phyloP scores from a whole-genome alignment of 2,797 vertebrate genomes.

The Numenius phaeopus region DNA sequence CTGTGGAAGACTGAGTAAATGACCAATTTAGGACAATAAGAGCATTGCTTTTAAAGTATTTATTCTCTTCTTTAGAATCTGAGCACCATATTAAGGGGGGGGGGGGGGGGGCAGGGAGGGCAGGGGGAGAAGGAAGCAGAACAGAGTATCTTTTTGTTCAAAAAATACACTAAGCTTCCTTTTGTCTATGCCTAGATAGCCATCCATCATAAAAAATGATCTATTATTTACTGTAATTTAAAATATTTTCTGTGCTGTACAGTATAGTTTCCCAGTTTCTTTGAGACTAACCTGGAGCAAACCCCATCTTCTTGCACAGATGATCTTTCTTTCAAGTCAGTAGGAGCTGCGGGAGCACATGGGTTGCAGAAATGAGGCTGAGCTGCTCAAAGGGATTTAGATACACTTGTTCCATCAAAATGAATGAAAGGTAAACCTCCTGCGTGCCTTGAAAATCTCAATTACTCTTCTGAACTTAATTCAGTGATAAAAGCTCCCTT shows the following conservation, averaged over 20 bases:
- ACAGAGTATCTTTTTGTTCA: background rate
- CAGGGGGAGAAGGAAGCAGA: background rate
- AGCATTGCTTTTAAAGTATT: background rate
- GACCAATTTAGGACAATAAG: background rate
- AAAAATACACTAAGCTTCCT: background rate
- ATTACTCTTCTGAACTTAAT: slow-evolving; percentile 47
- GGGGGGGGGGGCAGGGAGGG: fast-evolving
- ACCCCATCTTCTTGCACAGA: background rate
- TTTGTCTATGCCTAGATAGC: background rate
- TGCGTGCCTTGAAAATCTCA: slow-evolving; percentile 8
- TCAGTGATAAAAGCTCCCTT: background rate
- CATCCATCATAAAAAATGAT: slow-evolving; percentile 17
- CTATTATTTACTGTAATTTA: slow-evolving; percentile 50
- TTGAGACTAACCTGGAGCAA: slow-evolving; percentile 29
- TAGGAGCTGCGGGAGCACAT: background rate
- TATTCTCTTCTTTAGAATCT: background rate
- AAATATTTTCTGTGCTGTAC: background rate
- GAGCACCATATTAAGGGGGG: background rate
- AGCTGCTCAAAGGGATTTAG: slow-evolving; percentile 38
- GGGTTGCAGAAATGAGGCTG: slow-evolving; percentile 22
- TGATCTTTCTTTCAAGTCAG: slow-evolving; percentile 50
- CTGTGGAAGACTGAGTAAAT: background rate
- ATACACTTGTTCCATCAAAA: slow-evolving; percentile 26
- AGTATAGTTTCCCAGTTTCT: background rate
- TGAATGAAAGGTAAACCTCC: slow-evolving; percentile 28